These are phyloP conservation scores for Hoplias malabaricus DNA, from an alignment of 2,113 vertebrate species.

Conservation along the genomic window DNA sequence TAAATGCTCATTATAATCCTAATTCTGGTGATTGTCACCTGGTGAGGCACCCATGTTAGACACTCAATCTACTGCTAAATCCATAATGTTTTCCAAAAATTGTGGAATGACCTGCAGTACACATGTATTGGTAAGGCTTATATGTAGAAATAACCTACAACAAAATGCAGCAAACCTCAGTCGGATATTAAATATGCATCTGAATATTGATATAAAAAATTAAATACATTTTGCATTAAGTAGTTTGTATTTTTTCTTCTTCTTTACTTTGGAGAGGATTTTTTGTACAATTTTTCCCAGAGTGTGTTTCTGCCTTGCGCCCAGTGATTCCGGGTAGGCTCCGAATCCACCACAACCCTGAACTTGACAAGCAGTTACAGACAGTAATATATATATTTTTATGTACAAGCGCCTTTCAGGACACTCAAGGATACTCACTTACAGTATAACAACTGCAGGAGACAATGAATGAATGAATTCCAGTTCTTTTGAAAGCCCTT, in stretches of 20 bases:
- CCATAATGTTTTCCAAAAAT: not conserved
- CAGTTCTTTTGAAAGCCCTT: too few relatives aligned
- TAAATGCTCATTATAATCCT: not conserved
- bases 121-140: not conserved
- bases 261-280: not conserved
- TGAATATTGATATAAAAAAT: slow-evolving; percentile 42
- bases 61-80: not conserved
- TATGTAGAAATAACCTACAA: not conserved
- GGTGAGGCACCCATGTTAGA: not conserved
- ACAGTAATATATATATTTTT: too few relatives aligned
- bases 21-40: not conserved
- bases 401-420: too few relatives aligned
- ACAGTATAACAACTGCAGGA: too few relatives aligned
- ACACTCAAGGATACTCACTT: too few relatives aligned
- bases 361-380: too few relatives aligned
- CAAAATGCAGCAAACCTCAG: not conserved
- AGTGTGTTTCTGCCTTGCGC: too few relatives aligned
- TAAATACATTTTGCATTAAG: slow-evolving; percentile 48
- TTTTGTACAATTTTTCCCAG: not conserved
- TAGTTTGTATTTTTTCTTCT: too few relatives aligned
- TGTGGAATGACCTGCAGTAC: not conserved
- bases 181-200: slow-evolving; percentile 22
- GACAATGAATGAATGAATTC: too few relatives aligned
- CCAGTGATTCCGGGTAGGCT: too few relatives aligned
- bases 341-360: too few relatives aligned